Conservation (phyloP, 2,888 invertebrate species). For the Coenonympha glycerion region DNA sequence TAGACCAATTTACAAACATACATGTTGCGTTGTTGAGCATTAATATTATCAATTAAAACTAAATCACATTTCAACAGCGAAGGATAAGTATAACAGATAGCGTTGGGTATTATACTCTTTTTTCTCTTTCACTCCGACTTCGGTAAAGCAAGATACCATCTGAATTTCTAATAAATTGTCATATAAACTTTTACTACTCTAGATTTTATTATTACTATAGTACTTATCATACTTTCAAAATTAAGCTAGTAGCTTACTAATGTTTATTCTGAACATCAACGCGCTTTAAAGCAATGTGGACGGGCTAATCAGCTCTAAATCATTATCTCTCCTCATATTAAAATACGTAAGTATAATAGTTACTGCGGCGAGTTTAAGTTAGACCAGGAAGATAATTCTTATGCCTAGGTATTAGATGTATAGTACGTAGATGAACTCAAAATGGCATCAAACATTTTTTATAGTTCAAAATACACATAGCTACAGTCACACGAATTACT, state of each 20-base stretch:
- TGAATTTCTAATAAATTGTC: neutral
- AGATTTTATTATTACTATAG: no score
- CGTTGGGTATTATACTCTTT: constrained; percentile 48
- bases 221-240: no score
- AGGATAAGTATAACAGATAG: constrained; percentile 42
- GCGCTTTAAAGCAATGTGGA: no score
- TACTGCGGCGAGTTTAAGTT: no score
- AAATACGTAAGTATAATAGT: no score
- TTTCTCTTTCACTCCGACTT: constrained; percentile 34
- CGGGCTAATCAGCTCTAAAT: no score
- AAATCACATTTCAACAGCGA: constrained; percentile 50
- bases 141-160: neutral
- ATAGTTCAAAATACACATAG: constrained; percentile 23
- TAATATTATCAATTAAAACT: constrained; percentile 57
- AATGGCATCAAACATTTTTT: constrained; percentile 20
- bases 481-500: constrained; percentile 28
- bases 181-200: neutral
- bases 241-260: no score
- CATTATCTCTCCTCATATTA: no score
- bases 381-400: no score
- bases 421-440: neutral
- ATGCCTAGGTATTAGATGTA: no score
- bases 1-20: constrained; percentile 3
- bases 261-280: no score
- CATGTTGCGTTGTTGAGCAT: neutral